These are phyloP conservation scores for Heliconius nattereri DNA, from an alignment of 1,140 invertebrate species.

Conservation along the genomic window DNA sequence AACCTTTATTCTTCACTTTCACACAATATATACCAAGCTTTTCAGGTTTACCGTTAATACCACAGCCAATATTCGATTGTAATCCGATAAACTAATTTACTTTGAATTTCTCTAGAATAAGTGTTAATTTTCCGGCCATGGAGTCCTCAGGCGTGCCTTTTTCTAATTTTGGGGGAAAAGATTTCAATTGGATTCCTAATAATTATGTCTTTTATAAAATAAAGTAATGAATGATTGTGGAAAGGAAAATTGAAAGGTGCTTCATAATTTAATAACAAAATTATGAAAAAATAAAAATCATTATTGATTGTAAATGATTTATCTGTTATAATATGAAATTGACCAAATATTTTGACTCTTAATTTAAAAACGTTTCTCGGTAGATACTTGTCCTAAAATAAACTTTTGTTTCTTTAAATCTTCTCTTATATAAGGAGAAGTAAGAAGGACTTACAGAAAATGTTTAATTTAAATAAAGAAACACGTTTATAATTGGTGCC, in stretches of 20 bases:
- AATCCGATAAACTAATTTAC: constrained; percentile 21
- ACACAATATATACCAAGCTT: neutral
- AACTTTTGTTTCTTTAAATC: too few species aligned
- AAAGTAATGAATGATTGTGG: neutral
- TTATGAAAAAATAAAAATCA: too few species aligned
- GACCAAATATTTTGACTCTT: too few species aligned
- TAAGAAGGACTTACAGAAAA: too few species aligned
- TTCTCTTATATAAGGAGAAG: too few species aligned
- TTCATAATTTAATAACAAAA: too few species aligned
- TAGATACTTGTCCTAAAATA: too few species aligned
- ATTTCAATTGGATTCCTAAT: constrained; percentile 2
- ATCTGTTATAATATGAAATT: too few species aligned
- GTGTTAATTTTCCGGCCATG: constrained; percentile 19
- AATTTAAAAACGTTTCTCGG: too few species aligned
- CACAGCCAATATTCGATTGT: neutral
- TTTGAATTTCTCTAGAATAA: neutral
- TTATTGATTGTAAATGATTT: too few species aligned
- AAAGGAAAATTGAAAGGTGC: neutral
- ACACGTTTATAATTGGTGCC: too few species aligned
- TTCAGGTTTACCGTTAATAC: neutral
- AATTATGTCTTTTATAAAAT: neutral
- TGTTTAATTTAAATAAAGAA: too few species aligned
- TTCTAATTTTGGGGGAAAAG: neutral
- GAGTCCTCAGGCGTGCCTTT: constrained; percentile 2
- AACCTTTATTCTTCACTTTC: neutral